phyloP scores from a whole-genome alignment of 1,140 invertebrate species.

The Telenomus remus region DNA sequence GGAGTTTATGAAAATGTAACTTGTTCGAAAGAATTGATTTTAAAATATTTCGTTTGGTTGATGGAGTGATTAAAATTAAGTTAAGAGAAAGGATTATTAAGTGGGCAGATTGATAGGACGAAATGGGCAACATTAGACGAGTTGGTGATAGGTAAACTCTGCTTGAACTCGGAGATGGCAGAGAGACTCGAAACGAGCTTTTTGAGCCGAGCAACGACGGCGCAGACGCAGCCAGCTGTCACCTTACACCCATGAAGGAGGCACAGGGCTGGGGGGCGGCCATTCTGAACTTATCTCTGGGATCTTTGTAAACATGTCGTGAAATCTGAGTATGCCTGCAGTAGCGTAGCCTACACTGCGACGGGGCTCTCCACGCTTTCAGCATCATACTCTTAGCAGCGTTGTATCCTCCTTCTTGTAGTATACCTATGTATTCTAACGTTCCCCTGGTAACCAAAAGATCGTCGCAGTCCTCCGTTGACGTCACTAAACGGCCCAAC shows the following conservation, averaged over 20 bases:
- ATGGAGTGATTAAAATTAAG: neutral
- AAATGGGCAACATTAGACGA: slow-evolving; percentile 40
- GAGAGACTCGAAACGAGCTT: slow-evolving; percentile 38
- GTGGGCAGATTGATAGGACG: slow-evolving; percentile 21
- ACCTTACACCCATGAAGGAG: slow-evolving; percentile 74
- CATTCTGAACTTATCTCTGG: slow-evolving; percentile 77
- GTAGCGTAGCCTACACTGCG: slow-evolving; percentile 70
- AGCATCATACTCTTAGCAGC: slow-evolving; percentile 40
- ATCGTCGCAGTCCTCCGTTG: slow-evolving; percentile 34
- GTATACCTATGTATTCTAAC: slow-evolving; percentile 7
- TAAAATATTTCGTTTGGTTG: no score
- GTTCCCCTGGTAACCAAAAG: slow-evolving; percentile 64
- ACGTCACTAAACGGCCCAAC: slow-evolving; percentile 66
- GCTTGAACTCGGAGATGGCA: no score
- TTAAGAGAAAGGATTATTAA: slow-evolving; percentile 19
- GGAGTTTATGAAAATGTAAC: no score
- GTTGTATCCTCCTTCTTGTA: slow-evolving; percentile 40
- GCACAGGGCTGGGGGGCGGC: slow-evolving; percentile 69
- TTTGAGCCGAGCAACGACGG: slow-evolving; percentile 37
- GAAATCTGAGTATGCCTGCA: slow-evolving; percentile 75
- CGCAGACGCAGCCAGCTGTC: slow-evolving; percentile 74
- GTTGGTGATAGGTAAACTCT: slow-evolving; percentile 37
- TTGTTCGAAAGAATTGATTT: no score
- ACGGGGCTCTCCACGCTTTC: slow-evolving; percentile 31
- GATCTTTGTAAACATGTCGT: slow-evolving; percentile 77